Evolutionary conservation across 2,888 invertebrate genomes (phyloP).

Genomic region (Lycophotia porphyrea): DNA sequence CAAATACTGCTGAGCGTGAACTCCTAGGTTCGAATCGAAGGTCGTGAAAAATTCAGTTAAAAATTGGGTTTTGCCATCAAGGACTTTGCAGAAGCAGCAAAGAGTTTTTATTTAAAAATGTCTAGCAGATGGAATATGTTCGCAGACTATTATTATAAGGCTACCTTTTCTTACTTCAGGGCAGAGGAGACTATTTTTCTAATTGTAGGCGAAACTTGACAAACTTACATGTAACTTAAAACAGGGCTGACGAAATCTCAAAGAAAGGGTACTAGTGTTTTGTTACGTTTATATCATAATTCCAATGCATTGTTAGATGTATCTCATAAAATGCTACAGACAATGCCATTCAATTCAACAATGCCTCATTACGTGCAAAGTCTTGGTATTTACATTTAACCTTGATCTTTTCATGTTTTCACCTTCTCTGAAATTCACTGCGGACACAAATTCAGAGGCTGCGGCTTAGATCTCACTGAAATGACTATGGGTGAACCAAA

Average conservation of each 20-base stretch:
- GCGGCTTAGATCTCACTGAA: neutral
- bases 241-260: neutral
- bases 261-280: neutral
- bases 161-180: neutral
- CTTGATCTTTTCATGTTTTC: constrained; percentile 66
- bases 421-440: constrained; percentile 57
- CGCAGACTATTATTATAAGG: neutral
- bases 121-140: neutral
- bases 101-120: neutral
- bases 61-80: neutral
- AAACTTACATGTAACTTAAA: neutral
- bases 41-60: no score
- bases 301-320: constrained; percentile 11
- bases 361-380: constrained; percentile 29
- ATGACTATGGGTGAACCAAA: neutral
- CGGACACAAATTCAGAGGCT: neutral
- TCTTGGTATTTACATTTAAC: constrained; percentile 49
- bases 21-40: no score
- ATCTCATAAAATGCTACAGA: constrained; percentile 7
- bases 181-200: neutral
- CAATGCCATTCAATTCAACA: constrained; percentile 29
- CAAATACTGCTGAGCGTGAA: no score
- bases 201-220: neutral
- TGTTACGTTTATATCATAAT: neutral
- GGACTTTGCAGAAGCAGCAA: neutral